Percentiles rank a stretch among this genome's conserved stretches.
Evolutionary conservation across 2,888 invertebrate species (phyloP).

Genomic region (Cryptus viduatorius): DNA sequence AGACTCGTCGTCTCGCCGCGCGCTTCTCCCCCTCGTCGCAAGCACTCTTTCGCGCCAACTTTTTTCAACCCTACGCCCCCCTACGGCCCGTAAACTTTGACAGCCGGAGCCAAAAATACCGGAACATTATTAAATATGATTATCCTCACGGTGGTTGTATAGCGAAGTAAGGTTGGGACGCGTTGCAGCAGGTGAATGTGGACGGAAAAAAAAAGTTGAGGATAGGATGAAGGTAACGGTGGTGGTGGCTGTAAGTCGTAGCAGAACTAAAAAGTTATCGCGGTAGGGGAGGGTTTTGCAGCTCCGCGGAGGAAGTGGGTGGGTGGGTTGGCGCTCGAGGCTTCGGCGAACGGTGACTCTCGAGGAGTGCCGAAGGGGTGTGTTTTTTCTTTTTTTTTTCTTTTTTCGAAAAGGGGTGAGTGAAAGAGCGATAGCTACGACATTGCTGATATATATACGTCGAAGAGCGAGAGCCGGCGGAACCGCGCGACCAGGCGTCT

Average conservation of each 20-base stretch:
- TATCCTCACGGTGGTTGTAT: slow-evolving; percentile 68
- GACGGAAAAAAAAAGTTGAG: slow-evolving; percentile 1
- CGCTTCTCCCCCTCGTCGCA: slow-evolving; percentile 64
- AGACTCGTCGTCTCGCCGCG: slow-evolving; percentile 54
- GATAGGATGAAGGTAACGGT: slow-evolving; percentile 3
- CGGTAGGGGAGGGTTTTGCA: neutral
- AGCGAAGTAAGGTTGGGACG: neutral
- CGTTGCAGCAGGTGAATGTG: slow-evolving; percentile 4
- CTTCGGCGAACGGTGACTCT: slow-evolving; percentile 26
- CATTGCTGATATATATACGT: slow-evolving; percentile 41
- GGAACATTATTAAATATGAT: slow-evolving; percentile 84
- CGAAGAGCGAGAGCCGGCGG: slow-evolving; percentile 51
- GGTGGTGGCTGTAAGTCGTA: neutral
- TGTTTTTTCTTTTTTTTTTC: no score
- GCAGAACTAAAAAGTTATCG: slow-evolving; percentile 34
- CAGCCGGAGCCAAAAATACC: slow-evolving; percentile 81
- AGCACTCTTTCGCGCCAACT: slow-evolving; percentile 75
- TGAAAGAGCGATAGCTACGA: slow-evolving; percentile 64
- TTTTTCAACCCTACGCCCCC: slow-evolving; percentile 64
- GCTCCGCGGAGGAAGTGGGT: slow-evolving; percentile 39
- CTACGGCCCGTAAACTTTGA: slow-evolving; percentile 75
- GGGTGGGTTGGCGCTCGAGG: slow-evolving; percentile 20
- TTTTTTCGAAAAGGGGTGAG: slow-evolving; percentile 40
- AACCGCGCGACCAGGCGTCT: slow-evolving; percentile 68
- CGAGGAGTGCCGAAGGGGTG: slow-evolving; percentile 51